Percentiles rank a stretch among this genome's conserved stretches.
Conservation (phyloP, 2,888 invertebrate genomes). For the Macrophya alboannulata region DNA sequence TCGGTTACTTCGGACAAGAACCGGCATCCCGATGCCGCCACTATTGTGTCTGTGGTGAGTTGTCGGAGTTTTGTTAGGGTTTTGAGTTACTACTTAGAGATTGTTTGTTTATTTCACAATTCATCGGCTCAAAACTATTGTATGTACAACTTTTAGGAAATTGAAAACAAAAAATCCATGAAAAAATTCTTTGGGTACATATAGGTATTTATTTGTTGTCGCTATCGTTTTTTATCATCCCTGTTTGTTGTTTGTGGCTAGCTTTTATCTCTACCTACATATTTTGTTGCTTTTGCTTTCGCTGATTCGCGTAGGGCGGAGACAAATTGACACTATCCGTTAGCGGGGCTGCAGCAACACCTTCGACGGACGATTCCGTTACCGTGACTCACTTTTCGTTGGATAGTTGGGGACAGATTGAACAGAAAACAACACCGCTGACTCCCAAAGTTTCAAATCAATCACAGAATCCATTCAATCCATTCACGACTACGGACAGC, state of each 20-base stretch:
- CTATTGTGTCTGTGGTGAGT: slow-evolving; percentile 90
- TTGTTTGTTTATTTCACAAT: neutral
- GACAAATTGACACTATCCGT: slow-evolving; percentile 87
- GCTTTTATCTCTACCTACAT: slow-evolving; percentile 60
- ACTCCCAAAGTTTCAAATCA: slow-evolving; percentile 74
- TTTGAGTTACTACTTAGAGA: neutral
- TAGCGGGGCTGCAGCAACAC: slow-evolving; percentile 80
- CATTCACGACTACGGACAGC: slow-evolving; percentile 73
- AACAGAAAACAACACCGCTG: slow-evolving; percentile 78
- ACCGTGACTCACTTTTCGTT: slow-evolving; percentile 84
- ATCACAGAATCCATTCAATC: slow-evolving; percentile 79
- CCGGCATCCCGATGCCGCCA: slow-evolving; percentile 82
- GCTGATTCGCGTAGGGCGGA: slow-evolving; percentile 82
- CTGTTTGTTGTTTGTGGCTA: slow-evolving; percentile 51
- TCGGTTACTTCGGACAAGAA: slow-evolving; percentile 68
- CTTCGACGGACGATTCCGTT: slow-evolving; percentile 79
- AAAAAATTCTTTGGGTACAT: neutral
- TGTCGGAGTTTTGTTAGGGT: slow-evolving; percentile 55
- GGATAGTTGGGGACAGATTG: slow-evolving; percentile 81
- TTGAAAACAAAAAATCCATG: neutral
- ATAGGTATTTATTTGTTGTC: slow-evolving; percentile 49
- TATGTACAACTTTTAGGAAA: neutral
- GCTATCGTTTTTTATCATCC: slow-evolving; percentile 31
- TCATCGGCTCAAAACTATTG: neutral
- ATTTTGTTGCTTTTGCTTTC: slow-evolving; percentile 63